Percentiles rank a stretch among this genome's conserved stretches.
phyloP scores from a whole-genome alignment of 2,888 invertebrate species.

The Atethmia centrago region DNA sequence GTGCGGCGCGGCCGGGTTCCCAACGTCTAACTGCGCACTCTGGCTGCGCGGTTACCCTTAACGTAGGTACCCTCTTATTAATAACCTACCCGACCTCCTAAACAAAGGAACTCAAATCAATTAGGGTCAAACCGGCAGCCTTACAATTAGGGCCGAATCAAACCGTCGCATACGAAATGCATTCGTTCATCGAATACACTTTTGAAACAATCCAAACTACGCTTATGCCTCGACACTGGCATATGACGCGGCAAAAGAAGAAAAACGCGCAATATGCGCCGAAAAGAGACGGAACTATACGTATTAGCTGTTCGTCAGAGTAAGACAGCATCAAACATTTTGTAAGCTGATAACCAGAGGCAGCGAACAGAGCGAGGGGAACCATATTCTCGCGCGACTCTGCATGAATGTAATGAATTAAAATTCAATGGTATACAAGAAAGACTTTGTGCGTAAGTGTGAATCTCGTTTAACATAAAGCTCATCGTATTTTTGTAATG shows the following conservation, averaged over 20 bases:
- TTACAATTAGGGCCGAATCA: constrained; percentile 67
- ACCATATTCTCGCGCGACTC: constrained; percentile 89
- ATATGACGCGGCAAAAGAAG: constrained; percentile 90
- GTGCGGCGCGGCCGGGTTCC: constrained; percentile 82
- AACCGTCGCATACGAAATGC: constrained; percentile 70
- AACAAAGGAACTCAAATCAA: constrained; percentile 88
- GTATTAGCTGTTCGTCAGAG: constrained; percentile 81
- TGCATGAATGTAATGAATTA: constrained; percentile 90
- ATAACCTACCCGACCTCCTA: constrained; percentile 83
- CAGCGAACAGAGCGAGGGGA: constrained; percentile 89
- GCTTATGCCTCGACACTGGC: constrained; percentile 84
- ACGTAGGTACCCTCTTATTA: constrained; percentile 82
- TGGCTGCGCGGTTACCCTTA: constrained; percentile 84
- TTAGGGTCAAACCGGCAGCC: constrained; percentile 78
- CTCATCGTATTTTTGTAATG: constrained; percentile 67
- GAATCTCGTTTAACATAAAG: constrained; percentile 79
- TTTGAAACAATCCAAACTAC: constrained; percentile 81
- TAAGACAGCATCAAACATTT: constrained; percentile 87
- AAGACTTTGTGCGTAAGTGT: constrained; percentile 79
- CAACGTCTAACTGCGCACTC: constrained; percentile 84
- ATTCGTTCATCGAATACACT: constrained; percentile 74
- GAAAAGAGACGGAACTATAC: constrained; percentile 83
- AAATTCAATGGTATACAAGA: constrained; percentile 86
- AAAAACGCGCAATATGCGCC: constrained; percentile 89
- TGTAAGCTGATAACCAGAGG: constrained; percentile 90